A percentile compares a stretch with the other conserved stretches of the same genome.
phyloP scores from a whole-genome alignment of 2,888 invertebrate species.

The Rhingia rostrata region DNA sequence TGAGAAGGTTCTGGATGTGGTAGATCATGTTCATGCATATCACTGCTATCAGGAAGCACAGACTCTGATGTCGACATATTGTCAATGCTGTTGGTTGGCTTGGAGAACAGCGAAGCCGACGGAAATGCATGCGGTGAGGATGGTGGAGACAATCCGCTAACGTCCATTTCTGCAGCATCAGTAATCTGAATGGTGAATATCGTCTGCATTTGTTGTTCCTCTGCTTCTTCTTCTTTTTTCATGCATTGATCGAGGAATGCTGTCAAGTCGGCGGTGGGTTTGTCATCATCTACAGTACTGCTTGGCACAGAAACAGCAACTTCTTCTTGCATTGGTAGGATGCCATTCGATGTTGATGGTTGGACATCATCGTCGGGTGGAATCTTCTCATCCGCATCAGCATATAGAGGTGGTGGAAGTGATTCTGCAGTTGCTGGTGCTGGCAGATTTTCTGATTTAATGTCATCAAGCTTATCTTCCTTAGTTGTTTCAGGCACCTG shows the following conservation, averaged over 20 bases:
- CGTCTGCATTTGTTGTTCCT: slow-evolving; percentile 65
- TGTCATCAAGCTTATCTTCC: slow-evolving; percentile 26
- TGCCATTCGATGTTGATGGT: slow-evolving; percentile 48
- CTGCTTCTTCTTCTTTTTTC: slow-evolving; percentile 66
- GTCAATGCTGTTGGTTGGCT: slow-evolving; percentile 78
- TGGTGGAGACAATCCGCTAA: not conserved
- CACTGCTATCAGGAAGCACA: slow-evolving; percentile 49
- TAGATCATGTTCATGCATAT: slow-evolving; percentile 50
- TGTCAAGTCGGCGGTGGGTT: slow-evolving; percentile 56
- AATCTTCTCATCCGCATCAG: slow-evolving; percentile 57
- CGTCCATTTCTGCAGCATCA: slow-evolving; percentile 3
- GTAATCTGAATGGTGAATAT: slow-evolving; percentile 61
- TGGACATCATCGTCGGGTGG: slow-evolving; percentile 57
- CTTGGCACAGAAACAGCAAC: not conserved
- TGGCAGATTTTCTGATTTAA: slow-evolving; percentile 47
- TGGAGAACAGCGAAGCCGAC: slow-evolving; percentile 75
- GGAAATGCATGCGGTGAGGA: slow-evolving; percentile 46
- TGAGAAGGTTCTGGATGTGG: slow-evolving; percentile 2
- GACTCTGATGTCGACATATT: slow-evolving; percentile 77
- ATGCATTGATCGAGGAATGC: slow-evolving; percentile 63
- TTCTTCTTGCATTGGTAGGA: not conserved
- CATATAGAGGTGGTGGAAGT: slow-evolving; percentile 43
- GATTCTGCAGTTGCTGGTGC: slow-evolving; percentile 10
- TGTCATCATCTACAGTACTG: slow-evolving; percentile 26
- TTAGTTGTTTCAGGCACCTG: slow-evolving; percentile 42